Evolutionary conservation across 2,888 invertebrate genomes (phyloP).

Genomic region (Meliscaeva auricollis): DNA sequence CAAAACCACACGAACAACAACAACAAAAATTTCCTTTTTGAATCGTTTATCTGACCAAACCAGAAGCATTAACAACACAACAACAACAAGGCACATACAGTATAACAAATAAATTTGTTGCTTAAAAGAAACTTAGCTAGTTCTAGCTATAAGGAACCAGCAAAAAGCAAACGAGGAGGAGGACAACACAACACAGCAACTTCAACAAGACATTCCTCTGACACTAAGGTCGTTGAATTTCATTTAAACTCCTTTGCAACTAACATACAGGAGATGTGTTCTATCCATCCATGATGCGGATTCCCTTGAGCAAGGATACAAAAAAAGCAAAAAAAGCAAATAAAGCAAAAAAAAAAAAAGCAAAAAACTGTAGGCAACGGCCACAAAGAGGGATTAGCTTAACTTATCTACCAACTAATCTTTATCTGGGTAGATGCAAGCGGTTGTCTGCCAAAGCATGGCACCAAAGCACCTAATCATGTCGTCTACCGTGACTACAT

Average conservation of each 20-base stretch:
- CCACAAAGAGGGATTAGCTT: constrained; percentile 60
- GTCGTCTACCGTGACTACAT: constrained; percentile 63
- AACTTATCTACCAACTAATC: constrained; percentile 66
- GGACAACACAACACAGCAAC: constrained; percentile 23
- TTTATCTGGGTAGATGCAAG: constrained; percentile 54
- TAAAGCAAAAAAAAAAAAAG: background rate
- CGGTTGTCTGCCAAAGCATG: constrained; percentile 35
- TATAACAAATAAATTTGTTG: constrained; percentile 50
- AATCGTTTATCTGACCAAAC: constrained; percentile 43
- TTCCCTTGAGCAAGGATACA: constrained; percentile 33
- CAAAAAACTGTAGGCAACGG: constrained; percentile 24
- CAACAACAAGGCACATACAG: constrained; percentile 30
- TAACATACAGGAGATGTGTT: background rate
- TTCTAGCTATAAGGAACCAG: constrained; percentile 6
- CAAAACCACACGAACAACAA: background rate
- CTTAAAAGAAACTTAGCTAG: constrained; percentile 22
- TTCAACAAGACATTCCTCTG: constrained; percentile 53
- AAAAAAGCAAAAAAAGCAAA: background rate
- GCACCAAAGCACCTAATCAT: constrained; percentile 65
- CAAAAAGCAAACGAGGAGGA: constrained; percentile 37
- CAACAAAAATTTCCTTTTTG: constrained; percentile 1
- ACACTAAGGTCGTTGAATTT: constrained; percentile 67
- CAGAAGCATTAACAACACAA: constrained; percentile 30
- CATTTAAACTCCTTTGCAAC: constrained; percentile 40
- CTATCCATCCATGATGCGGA: constrained; percentile 6